Conservation (phyloP, 2,888 invertebrate genomes). For the Harpalus rufipes region DNA sequence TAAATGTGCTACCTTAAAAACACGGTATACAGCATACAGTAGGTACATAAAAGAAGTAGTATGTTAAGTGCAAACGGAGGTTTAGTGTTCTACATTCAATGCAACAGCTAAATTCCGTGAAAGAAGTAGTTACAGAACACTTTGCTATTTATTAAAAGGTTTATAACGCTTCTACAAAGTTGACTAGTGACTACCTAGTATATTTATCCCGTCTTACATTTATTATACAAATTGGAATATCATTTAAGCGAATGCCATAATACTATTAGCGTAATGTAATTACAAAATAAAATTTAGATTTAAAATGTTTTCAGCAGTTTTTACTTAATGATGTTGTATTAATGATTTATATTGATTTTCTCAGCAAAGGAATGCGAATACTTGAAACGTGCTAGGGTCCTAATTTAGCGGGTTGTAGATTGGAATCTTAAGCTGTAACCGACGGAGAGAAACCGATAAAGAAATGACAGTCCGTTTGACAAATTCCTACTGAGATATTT, state of each 20-base stretch:
- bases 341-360: conserved; percentile 41
- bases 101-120: conserved; percentile 37
- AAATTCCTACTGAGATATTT: conserved; percentile 15
- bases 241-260: conserved; percentile 13
- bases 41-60: not conserved
- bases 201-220: not conserved
- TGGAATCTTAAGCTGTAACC: conserved; percentile 37
- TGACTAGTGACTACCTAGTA: not conserved
- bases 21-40: not conserved
- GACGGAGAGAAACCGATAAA: conserved; percentile 12
- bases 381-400: conserved; percentile 26
- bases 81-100: conserved; percentile 22
- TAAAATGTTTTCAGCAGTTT: conserved; percentile 27
- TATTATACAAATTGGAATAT: conserved; percentile 30
- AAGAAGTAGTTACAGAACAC: conserved; percentile 38
- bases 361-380: not conserved
- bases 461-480: conserved; percentile 32
- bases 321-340: conserved; percentile 33
- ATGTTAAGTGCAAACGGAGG: conserved; percentile 2
- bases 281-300: conserved; percentile 38
- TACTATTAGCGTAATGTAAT: conserved; percentile 40
- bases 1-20: not conserved
- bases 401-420: conserved; percentile 39
- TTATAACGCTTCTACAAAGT: conserved; percentile 23
- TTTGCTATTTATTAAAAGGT: conserved; percentile 44